phyloP scores from a whole-genome alignment of 2,797 vertebrate genomes.

The Poeciliopsis gracilis region DNA sequence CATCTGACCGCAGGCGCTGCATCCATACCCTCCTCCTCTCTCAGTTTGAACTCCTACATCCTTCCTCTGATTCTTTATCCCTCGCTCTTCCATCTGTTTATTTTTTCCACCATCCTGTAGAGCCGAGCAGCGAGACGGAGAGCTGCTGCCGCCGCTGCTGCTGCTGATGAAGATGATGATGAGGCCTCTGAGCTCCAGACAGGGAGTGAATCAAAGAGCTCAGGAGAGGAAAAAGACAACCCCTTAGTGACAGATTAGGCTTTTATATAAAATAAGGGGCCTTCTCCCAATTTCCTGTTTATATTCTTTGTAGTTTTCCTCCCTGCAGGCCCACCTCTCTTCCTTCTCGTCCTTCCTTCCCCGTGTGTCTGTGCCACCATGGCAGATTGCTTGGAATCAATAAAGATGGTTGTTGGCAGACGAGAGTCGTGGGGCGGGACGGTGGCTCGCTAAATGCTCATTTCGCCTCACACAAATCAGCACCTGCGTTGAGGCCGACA shows the following conservation, averaged over 20 bases:
- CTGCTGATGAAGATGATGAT: constrained; percentile 31
- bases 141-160: neutral
- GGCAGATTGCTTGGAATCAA: constrained; percentile 74
- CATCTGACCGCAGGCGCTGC: constrained; percentile 50
- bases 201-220: constrained; percentile 61
- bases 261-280: constrained; percentile 47
- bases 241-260: constrained; percentile 59
- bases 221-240: constrained; percentile 50
- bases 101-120: constrained; percentile 63
- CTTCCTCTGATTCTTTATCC: constrained; percentile 61
- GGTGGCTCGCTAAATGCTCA: constrained; percentile 64
- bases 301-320: constrained; percentile 63
- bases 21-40: constrained; percentile 56
- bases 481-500: constrained; percentile 45
- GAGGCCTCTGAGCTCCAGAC: constrained; percentile 47
- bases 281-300: constrained; percentile 65
- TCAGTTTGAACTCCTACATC: constrained; percentile 72
- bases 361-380: constrained; percentile 30
- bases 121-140: constrained; percentile 43
- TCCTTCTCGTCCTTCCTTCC: constrained; percentile 22
- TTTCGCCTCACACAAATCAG: constrained; percentile 71
- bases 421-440: constrained; percentile 66
- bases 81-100: constrained; percentile 74
- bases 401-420: constrained; percentile 74
- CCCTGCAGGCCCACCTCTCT: constrained; percentile 30